phyloP scores from a whole-genome alignment of 2,113 vertebrate species.

The Recurvirostra avosetta region DNA sequence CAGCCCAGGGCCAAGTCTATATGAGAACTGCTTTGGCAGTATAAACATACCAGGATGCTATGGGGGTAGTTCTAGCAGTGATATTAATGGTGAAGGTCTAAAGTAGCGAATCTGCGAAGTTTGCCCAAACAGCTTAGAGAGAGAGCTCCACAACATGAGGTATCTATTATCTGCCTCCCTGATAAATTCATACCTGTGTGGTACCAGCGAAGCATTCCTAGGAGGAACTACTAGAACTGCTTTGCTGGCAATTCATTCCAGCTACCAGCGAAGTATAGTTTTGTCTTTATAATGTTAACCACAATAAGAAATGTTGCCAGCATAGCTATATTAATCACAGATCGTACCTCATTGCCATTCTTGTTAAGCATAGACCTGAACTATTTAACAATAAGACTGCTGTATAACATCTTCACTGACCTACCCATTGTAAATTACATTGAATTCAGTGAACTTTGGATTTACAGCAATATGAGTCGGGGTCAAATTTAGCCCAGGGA shows the following conservation, averaged over 20 bases:
- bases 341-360: not conserved
- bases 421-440: not conserved
- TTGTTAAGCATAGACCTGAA: not conserved
- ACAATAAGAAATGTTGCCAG: not conserved
- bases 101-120: not conserved
- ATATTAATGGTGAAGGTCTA: not conserved
- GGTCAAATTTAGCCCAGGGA: not conserved
- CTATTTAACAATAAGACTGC: not conserved
- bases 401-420: not conserved
- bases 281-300: not conserved
- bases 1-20: not conserved
- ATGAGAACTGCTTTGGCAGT: not conserved
- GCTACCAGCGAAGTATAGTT: not conserved
- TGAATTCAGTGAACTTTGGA: not conserved
- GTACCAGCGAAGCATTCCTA: not conserved
- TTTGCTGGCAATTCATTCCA: not conserved
- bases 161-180: not conserved
- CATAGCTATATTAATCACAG: not conserved
- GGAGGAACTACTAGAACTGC: not conserved
- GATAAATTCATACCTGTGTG: not conserved
- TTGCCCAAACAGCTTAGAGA: not conserved
- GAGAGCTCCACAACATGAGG: not conserved
- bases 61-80: not conserved
- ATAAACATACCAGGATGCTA: not conserved
- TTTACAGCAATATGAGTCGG: not conserved